These are phyloP conservation scores for Nesogale talazaci DNA, from an alignment of 2,113 vertebrate genomes.

Conservation along the genomic window DNA sequence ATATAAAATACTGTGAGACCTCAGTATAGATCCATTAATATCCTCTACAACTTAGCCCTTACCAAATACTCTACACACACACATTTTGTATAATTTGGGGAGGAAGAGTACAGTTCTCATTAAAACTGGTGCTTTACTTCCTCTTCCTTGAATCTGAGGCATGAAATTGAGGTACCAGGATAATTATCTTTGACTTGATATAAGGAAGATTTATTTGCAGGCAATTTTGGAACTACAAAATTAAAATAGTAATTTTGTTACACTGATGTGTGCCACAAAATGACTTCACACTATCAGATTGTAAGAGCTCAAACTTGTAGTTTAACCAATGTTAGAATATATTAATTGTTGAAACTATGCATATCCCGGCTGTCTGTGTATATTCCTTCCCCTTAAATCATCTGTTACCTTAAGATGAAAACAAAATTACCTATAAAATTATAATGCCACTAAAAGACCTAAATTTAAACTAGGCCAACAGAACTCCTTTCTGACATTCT, in stretches of 20 bases:
- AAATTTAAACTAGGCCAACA: not conserved
- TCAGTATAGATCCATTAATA: not conserved
- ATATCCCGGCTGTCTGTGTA: not conserved
- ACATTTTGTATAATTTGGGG: not conserved
- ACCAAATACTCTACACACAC: not conserved
- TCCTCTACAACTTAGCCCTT: not conserved
- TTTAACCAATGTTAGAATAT: not conserved
- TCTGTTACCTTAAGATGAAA: not conserved
- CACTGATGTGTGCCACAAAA: conserved; percentile 19
- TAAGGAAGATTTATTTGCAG: not conserved
- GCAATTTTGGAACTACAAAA: conserved; percentile 10
- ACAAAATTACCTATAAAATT: not conserved
- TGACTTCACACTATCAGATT: not conserved
- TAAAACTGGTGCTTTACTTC: not conserved
- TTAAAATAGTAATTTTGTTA: conserved; percentile 9
- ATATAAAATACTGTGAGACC: not conserved
- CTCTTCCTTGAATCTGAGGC: not conserved
- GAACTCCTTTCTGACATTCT: not conserved
- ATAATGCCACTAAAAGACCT: not conserved
- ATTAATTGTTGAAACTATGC: not conserved
- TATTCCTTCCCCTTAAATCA: not conserved
- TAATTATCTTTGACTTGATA: not conserved
- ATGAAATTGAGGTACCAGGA: not conserved
- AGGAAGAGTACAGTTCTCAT: not conserved
- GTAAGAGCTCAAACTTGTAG: not conserved